Evolutionary conservation across 2,113 vertebrate genomes (phyloP).

Genomic region (Carollia perspicillata): DNA sequence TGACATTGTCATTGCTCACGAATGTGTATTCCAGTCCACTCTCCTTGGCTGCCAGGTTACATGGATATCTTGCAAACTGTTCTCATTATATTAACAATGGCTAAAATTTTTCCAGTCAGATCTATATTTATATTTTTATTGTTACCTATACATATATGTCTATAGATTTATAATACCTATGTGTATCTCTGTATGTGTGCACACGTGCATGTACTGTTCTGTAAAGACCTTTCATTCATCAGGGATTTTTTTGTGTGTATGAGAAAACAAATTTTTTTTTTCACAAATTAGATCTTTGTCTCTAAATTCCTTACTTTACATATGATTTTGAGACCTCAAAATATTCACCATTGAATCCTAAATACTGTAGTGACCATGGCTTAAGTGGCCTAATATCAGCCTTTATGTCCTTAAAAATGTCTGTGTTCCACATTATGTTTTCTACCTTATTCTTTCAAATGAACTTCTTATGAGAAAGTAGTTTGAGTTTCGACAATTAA

Average conservation of each 20-base stretch:
- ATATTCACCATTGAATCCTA: not conserved
- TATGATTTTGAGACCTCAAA: not conserved
- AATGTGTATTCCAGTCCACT: too few species aligned
- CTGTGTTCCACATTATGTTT: not conserved
- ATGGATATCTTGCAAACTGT: too few species aligned
- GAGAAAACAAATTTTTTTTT: not conserved
- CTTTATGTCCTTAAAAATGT: not conserved
- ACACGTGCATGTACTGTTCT: not conserved
- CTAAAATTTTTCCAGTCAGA: too few species aligned
- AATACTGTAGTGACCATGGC: not conserved
- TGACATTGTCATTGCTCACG: too few species aligned
- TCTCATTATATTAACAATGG: too few species aligned
- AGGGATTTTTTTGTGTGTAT: not conserved
- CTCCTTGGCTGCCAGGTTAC: too few species aligned
- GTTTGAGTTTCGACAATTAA: not conserved
- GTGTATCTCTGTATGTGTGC: not conserved
- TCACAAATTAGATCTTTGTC: not conserved
- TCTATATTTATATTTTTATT: not conserved
- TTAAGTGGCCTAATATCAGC: not conserved
- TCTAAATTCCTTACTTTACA: not conserved
- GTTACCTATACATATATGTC: not conserved
- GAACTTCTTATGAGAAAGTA: not conserved
- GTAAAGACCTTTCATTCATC: not conserved
- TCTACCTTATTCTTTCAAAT: not conserved
- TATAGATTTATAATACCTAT: not conserved